A percentile compares a stretch with the other conserved stretches of the same genome.
Evolutionary conservation across 2,113 vertebrate genomes (phyloP).

Genomic region (Pseudorectes ferrugineus): DNA sequence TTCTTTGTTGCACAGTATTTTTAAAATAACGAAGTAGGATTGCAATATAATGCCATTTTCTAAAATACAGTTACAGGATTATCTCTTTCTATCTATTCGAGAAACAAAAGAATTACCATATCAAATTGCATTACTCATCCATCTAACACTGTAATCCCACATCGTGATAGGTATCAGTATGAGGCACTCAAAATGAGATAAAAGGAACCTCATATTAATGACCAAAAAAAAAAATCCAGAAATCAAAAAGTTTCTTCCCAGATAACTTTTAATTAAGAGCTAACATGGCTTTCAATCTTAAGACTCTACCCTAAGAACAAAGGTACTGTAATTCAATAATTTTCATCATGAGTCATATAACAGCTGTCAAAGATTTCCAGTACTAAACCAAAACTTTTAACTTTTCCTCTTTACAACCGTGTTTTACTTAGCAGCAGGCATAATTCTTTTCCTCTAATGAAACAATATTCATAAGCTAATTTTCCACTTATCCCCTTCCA

Average conservation of each 20-base stretch:
- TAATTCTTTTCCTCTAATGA: background rate
- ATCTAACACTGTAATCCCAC: background rate
- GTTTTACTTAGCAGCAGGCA: background rate
- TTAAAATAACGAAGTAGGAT: background rate
- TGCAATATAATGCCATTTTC: background rate
- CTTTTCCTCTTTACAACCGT: background rate
- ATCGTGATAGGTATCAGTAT: background rate
- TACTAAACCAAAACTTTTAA: background rate
- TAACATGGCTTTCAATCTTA: background rate
- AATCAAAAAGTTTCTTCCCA: background rate
- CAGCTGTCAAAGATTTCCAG: background rate
- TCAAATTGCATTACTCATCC: constrained; percentile 5
- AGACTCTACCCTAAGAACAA: background rate
- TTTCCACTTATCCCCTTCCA: background rate
- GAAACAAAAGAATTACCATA: constrained; percentile 9
- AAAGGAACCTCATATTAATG: background rate
- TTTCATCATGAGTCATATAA: background rate
- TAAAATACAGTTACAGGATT: background rate
- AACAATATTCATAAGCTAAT: background rate
- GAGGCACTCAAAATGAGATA: background rate
- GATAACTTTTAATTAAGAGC: background rate
- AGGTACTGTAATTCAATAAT: background rate
- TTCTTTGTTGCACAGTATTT: background rate
- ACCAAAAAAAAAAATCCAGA: background rate
- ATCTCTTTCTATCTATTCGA: background rate